phyloP scores from a whole-genome alignment of 2,113 vertebrate genomes.

The Xenopus tropicalis region UCB_Xtro_10.0 CM004443.2:103047001-103047500 shows the following conservation, averaged over 20 bases:
- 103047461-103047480: too few relatives aligned
- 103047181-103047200: conserved; percentile 40
- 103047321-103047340: conserved; percentile 44
- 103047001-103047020: conserved; percentile 36
- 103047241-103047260: conserved; percentile 43
- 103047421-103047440: conserved; percentile 47
- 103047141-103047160: conserved; percentile 16
- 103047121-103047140: conserved; percentile 49
- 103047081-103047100: conserved; percentile 32
- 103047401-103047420: conserved; percentile 37
- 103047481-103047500: too few relatives aligned
- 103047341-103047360: conserved; percentile 52
- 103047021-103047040: conserved; percentile 17
- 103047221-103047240: conserved; percentile 50
- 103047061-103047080: not conserved
- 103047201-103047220: conserved; percentile 37
- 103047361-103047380: conserved; percentile 38
- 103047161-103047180: conserved; percentile 33
- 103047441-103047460: not conserved
- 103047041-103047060: conserved; percentile 46
- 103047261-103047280: conserved; percentile 47
- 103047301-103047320: conserved; percentile 40
- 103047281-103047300: conserved; percentile 46
- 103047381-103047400: conserved; percentile 18
- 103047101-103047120: conserved; percentile 47